phyloP scores from a whole-genome alignment of 2,797 vertebrate species.

The Synaphobranchus kaupii region DNA sequence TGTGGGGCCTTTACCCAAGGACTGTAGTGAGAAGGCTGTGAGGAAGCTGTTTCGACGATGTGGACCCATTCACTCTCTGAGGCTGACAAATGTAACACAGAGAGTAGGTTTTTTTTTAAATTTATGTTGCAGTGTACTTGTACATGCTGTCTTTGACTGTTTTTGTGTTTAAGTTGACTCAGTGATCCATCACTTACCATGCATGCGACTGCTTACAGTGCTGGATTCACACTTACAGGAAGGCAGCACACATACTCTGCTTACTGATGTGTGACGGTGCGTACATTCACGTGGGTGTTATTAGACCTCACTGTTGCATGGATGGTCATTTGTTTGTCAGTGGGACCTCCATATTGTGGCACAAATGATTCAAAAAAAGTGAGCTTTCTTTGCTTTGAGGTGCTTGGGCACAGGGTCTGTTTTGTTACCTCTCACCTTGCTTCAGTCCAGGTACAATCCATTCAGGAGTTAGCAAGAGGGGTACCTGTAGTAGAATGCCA shows the following conservation, averaged over 20 bases:
- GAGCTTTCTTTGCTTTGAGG: neutral
- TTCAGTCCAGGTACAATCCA: neutral
- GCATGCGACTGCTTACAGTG: no score
- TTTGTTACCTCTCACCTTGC: neutral
- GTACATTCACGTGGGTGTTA: no score
- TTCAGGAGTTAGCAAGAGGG: neutral
- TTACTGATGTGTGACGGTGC: neutral
- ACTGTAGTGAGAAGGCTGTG: constrained; percentile 67
- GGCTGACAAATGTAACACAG: constrained; percentile 67
- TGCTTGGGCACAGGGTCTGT: neutral
- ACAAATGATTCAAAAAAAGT: neutral
- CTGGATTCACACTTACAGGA: no score
- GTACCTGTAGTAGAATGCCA: neutral
- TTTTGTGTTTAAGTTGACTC: neutral
- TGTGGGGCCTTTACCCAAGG: constrained; percentile 78
- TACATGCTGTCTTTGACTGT: neutral
- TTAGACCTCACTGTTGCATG: no score
- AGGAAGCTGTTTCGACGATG: constrained; percentile 76
- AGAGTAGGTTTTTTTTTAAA: constrained; percentile 64
- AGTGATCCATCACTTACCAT: neutral
- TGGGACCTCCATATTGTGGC: no score
- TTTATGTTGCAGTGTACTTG: neutral
- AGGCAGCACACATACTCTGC: no score
- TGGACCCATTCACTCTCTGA: constrained; percentile 73
- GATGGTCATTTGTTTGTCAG: no score